Evolutionary conservation across 2,888 invertebrate species (phyloP).

Genomic region (Linyphia triangularis): DNA sequence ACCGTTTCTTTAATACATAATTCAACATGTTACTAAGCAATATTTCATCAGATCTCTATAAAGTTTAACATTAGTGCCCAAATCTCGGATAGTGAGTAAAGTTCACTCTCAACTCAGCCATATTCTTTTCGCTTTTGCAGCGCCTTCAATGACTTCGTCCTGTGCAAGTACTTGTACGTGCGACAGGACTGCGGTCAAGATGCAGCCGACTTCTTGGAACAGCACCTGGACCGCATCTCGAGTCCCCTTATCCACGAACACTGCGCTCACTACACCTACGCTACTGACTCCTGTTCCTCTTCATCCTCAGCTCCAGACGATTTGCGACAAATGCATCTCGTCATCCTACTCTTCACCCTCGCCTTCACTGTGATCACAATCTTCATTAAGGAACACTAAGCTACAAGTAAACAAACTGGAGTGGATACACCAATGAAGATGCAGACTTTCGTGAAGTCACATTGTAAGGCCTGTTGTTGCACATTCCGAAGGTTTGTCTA

Average conservation of each 20-base stretch:
- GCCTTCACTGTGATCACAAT: not conserved
- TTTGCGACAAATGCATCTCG: not conserved
- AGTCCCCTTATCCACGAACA: conserved; percentile 76
- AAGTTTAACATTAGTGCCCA: too few species aligned
- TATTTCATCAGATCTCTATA: too few species aligned
- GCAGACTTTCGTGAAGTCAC: too few species aligned
- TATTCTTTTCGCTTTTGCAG: not conserved
- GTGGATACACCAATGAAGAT: too few species aligned
- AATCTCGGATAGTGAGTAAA: too few species aligned
- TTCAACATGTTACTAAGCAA: too few species aligned
- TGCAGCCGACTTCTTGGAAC: conserved; percentile 74
- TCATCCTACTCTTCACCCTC: not conserved
- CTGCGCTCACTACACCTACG: conserved; percentile 76
- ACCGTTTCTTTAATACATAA: too few species aligned
- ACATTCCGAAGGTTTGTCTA: too few species aligned
- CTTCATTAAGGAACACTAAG: too few species aligned
- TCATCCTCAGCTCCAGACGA: not conserved
- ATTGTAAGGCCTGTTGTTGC: too few species aligned
- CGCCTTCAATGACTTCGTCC: conserved; percentile 13
- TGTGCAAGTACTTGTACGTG: conserved; percentile 75
- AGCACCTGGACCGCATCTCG: conserved; percentile 76
- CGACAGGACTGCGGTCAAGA: conserved; percentile 75
- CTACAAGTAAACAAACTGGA: too few species aligned
- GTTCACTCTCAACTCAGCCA: too few species aligned
- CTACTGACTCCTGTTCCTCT: conserved; percentile 71